A percentile compares a stretch with the other conserved stretches of the same genome.
These are phyloP conservation scores for Eupleurogrammus muticus DNA, from an alignment of 2,797 vertebrate species.

Conservation along the genomic window DNA sequence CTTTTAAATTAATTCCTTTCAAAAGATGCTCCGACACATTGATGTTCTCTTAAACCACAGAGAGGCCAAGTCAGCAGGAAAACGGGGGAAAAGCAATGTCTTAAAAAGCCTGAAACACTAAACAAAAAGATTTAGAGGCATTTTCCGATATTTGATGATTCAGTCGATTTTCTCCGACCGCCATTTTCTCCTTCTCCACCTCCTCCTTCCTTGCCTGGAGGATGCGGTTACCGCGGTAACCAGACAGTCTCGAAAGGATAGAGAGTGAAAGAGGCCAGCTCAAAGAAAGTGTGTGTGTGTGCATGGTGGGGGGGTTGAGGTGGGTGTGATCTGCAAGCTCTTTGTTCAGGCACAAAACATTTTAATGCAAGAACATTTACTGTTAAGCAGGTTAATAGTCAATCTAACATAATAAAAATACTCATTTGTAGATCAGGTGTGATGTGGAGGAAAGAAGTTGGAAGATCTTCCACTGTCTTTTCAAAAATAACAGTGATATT, in stretches of 20 bases:
- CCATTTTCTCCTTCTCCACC: constrained; percentile 32
- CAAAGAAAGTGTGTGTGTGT: background rate
- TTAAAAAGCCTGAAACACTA: background rate
- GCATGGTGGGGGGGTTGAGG: constrained; percentile 4
- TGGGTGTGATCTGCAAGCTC: constrained; percentile 1
- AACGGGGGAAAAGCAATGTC: too few species aligned
- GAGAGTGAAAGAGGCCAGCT: constrained; percentile 16
- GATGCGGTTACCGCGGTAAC: constrained; percentile 57
- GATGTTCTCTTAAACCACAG: too few species aligned
- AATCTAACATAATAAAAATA: background rate
- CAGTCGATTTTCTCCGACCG: background rate
- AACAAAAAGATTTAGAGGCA: background rate
- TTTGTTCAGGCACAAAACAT: constrained; percentile 36
- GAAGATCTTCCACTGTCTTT: background rate
- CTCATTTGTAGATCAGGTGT: background rate
- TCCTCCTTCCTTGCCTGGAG: constrained; percentile 22
- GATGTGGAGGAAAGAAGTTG: too few species aligned
- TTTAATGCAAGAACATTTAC: background rate
- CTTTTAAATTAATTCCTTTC: too few species aligned
- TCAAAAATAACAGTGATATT: background rate
- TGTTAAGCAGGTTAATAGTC: background rate
- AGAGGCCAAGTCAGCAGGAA: too few species aligned
- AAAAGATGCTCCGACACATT: too few species aligned
- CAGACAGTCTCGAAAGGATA: constrained; percentile 46
- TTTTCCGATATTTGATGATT: background rate